Conservation (phyloP, 2,797 vertebrate genomes). For the Craterocephalus amniculus region DNA sequence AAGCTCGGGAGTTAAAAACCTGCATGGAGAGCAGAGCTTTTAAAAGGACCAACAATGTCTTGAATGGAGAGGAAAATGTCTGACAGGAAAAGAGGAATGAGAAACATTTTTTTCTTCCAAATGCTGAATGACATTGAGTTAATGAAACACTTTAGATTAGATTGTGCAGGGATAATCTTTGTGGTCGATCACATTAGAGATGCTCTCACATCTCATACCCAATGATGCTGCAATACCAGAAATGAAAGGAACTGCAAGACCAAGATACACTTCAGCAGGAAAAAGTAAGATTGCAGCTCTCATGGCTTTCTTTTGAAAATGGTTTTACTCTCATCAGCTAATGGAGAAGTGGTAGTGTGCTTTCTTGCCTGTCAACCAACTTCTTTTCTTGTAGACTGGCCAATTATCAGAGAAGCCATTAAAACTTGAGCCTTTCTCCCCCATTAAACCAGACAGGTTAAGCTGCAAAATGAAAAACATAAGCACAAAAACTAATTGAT, state of each 20-base stretch:
- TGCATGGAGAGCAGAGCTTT: not conserved
- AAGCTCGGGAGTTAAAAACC: not conserved
- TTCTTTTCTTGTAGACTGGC: not conserved
- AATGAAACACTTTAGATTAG: not conserved
- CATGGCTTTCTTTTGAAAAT: not conserved
- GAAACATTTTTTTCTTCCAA: not conserved
- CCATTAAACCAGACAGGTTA: not conserved
- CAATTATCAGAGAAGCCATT: not conserved
- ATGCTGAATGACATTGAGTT: not conserved
- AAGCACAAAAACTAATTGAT: too few species aligned
- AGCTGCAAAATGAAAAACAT: not conserved
- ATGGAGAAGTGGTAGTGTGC: not conserved
- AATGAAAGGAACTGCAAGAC: not conserved
- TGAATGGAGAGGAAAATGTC: not conserved
- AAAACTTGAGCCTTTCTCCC: not conserved
- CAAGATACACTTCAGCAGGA: constrained; percentile 1
- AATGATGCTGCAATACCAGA: constrained; percentile 4
- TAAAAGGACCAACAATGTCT: not conserved
- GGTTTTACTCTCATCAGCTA: not conserved
- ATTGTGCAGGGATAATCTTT: constrained; percentile 6
- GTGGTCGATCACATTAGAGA: constrained; percentile 4
- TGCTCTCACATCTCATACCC: not conserved
- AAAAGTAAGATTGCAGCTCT: not conserved
- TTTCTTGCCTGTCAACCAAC: not conserved
- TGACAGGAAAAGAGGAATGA: not conserved